Conservation (phyloP, 2,888 invertebrate genomes). For the Cheilosia pagana region DNA sequence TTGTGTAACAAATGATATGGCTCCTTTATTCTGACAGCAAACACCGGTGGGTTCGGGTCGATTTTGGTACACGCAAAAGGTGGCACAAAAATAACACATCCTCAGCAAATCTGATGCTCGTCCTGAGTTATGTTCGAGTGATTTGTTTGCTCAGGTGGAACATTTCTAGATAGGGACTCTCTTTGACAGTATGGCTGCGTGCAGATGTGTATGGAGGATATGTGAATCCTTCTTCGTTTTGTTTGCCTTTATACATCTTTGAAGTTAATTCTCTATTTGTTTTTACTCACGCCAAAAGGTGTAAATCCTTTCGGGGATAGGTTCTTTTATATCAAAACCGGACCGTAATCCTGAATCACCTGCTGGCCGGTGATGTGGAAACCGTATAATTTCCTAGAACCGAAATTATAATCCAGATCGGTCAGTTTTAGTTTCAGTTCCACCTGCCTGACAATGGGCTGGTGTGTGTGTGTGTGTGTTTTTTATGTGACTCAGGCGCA, state of each 20-base stretch:
- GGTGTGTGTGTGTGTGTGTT: not conserved
- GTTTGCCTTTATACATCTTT: not conserved
- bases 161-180: slow-evolving; percentile 35
- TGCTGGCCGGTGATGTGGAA: slow-evolving; percentile 37
- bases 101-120: slow-evolving; percentile 30
- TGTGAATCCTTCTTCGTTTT: slow-evolving; percentile 48
- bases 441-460: no score
- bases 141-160: slow-evolving; percentile 69
- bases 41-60: slow-evolving; percentile 52
- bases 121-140: slow-evolving; percentile 55
- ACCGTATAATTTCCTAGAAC: slow-evolving; percentile 69
- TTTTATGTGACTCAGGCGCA: slow-evolving; percentile 11
- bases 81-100: slow-evolving; percentile 50
- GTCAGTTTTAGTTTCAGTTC: slow-evolving; percentile 37
- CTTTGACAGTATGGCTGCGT: slow-evolving; percentile 25
- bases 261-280: slow-evolving; percentile 44
- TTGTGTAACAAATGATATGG: slow-evolving; percentile 66
- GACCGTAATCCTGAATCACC: slow-evolving; percentile 39
- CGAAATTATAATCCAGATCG: slow-evolving; percentile 56
- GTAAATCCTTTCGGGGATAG: slow-evolving; percentile 32
- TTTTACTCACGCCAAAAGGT: slow-evolving; percentile 45
- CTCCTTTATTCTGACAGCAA: slow-evolving; percentile 69
- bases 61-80: slow-evolving; percentile 59
- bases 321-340: not conserved
- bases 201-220: slow-evolving; percentile 32